Conservation (phyloP, 53 echinoderm and acorn worm species). For the Actinopyga echinites region DNA sequence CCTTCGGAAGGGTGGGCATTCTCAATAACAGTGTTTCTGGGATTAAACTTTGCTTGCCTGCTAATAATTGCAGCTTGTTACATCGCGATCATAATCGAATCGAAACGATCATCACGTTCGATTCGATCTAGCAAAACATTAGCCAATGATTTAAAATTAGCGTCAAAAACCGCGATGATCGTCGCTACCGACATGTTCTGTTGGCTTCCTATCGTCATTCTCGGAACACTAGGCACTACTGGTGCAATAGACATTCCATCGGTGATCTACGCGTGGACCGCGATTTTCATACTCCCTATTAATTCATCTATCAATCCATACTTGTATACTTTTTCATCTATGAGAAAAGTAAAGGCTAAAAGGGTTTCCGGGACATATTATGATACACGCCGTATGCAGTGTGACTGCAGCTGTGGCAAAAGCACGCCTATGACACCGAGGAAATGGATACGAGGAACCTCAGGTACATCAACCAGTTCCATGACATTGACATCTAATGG, state of each 20-base stretch:
- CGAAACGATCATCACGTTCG: conserved; percentile 68
- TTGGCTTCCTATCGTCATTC: conserved; percentile 91
- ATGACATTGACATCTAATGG: too few species aligned
- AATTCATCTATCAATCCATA: conserved; percentile 96
- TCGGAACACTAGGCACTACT: conserved; percentile 66
- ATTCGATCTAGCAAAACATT: conserved; percentile 57
- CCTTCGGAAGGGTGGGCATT: conserved; percentile 81
- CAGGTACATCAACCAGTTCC: too few species aligned
- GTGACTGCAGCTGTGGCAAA: too few species aligned
- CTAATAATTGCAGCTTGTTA: conserved; percentile 76
- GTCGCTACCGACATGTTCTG: conserved; percentile 87
- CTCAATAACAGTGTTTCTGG: conserved; percentile 74
- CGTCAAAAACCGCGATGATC: conserved; percentile 71
- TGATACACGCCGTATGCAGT: too few species aligned
- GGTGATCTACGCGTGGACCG: conserved; percentile 81
- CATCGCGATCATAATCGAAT: conserved; percentile 66
- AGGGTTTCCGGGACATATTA: too few species aligned
- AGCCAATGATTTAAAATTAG: conserved; percentile 62
- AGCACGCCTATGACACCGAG: too few species aligned
- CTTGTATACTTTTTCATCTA: conserved; percentile 84
- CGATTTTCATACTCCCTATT: conserved; percentile 89
- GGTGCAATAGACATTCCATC: conserved; percentile 69
- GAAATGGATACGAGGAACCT: too few species aligned
- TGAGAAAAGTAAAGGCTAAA: conserved; percentile 9
- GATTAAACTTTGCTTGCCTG: conserved; percentile 71